A percentile compares a stretch with the other conserved stretches of the same genome.
These are phyloP conservation scores for Spea multiplicata DNA, from an alignment of 2,113 vertebrate genomes.

Conservation along the genomic window DNA sequence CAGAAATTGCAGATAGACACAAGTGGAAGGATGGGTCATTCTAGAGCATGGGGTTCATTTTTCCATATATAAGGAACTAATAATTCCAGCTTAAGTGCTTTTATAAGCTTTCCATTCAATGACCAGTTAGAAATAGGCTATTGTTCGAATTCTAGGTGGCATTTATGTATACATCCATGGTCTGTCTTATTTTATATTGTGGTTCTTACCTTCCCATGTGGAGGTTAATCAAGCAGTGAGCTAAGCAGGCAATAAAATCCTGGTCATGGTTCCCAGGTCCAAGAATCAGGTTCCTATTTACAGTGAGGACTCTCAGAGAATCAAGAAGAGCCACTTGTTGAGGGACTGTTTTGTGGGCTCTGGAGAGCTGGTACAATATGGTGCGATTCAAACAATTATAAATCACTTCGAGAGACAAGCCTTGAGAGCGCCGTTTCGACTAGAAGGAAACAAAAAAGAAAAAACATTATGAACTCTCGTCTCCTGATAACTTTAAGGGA, in stretches of 20 bases:
- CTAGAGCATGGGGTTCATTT: too few species aligned
- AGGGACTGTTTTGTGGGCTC: slow-evolving; percentile 92
- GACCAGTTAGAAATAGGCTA: too few species aligned
- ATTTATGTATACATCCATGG: too few species aligned
- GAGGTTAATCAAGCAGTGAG: slow-evolving; percentile 93
- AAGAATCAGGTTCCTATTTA: slow-evolving; percentile 92
- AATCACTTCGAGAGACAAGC: slow-evolving; percentile 87
- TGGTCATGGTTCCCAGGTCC: slow-evolving; percentile 97
- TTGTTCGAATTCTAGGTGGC: too few species aligned
- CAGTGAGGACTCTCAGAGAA: slow-evolving; percentile 87
- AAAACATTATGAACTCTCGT: background rate
- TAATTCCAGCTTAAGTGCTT: too few species aligned
- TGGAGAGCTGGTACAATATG: slow-evolving; percentile 95
- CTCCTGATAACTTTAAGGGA: too few species aligned
- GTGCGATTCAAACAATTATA: slow-evolving; percentile 98
- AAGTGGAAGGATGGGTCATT: too few species aligned
- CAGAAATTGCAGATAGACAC: too few species aligned
- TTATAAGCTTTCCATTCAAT: too few species aligned
- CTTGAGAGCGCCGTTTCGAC: slow-evolving; percentile 94
- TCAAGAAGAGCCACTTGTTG: slow-evolving; percentile 96
- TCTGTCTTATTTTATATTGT: too few species aligned
- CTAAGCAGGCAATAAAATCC: slow-evolving; percentile 94
- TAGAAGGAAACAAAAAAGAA: slow-evolving; percentile 52
- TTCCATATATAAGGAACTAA: too few species aligned
- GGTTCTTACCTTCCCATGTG: slow-evolving; percentile 82